Conservation (phyloP, 2,888 invertebrate genomes). For the Sesamia inferens region DNA sequence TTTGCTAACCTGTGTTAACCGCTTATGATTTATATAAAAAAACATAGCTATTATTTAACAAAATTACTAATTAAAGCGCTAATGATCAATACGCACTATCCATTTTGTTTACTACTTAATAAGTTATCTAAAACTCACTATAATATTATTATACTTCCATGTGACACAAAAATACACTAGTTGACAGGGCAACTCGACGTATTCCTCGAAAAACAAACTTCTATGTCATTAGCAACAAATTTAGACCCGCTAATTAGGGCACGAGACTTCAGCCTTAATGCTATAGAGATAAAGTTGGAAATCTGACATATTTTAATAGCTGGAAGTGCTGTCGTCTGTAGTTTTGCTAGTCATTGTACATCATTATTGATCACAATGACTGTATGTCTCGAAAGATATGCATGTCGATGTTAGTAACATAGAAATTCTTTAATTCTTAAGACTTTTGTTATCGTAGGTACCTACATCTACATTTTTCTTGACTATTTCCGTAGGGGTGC, state of each 20-base stretch:
- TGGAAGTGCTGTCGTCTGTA: too few relatives aligned
- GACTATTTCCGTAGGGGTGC: background rate
- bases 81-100: background rate
- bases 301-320: too few relatives aligned
- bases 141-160: background rate
- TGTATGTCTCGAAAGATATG: background rate
- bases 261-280: too few relatives aligned
- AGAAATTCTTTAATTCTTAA: background rate
- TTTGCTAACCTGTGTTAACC: background rate
- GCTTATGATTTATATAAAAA: background rate
- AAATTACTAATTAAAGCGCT: background rate
- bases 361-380: background rate
- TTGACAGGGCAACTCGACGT: too few relatives aligned
- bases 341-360: too few relatives aligned
- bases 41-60: background rate
- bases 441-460: background rate
- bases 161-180: too few relatives aligned
- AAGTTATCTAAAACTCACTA: background rate
- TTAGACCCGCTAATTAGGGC: too few relatives aligned
- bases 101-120: background rate
- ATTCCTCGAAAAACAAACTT: too few relatives aligned
- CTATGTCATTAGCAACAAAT: too few relatives aligned
- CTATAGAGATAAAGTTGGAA: too few relatives aligned
- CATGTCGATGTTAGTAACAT: slow-evolving; percentile 16
- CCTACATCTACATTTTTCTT: slow-evolving; percentile 5